A percentile compares a stretch with the other conserved stretches of the same genome.
Conservation (phyloP, 2,113 vertebrate genomes). For the Propithecus coquereli region DNA sequence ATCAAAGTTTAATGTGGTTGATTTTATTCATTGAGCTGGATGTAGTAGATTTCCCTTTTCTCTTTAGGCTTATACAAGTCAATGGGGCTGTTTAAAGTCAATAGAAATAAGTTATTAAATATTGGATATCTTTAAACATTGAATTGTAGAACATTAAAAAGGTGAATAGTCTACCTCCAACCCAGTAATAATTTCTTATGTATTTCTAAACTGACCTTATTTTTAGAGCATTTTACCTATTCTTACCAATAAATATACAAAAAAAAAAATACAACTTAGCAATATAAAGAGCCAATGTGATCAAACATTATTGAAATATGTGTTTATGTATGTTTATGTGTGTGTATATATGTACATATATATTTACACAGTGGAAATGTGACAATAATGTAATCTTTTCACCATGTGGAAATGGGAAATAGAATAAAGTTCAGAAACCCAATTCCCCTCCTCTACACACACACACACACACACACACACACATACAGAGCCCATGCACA, state of each 20-base stretch:
- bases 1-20: neutral
- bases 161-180: neutral
- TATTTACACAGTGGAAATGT: neutral
- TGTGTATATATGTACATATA: neutral
- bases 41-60: neutral
- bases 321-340: neutral
- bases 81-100: constrained; percentile 3
- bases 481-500: neutral
- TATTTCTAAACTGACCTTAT: neutral
- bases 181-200: neutral
- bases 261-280: neutral
- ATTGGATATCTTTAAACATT: neutral
- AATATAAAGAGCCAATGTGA: neutral
- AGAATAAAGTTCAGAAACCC: neutral
- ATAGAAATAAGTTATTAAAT: neutral
- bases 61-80: neutral
- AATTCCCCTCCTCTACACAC: neutral
- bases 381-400: neutral
- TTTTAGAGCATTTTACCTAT: neutral
- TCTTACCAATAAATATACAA: neutral
- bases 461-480: neutral
- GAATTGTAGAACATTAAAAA: neutral
- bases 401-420: neutral
- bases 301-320: neutral
- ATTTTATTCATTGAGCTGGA: neutral